A percentile compares a stretch with the other conserved stretches of the same genome.
phyloP scores from a whole-genome alignment of 2,797 vertebrate species.

The Tachyglossus aculeatus region DNA sequence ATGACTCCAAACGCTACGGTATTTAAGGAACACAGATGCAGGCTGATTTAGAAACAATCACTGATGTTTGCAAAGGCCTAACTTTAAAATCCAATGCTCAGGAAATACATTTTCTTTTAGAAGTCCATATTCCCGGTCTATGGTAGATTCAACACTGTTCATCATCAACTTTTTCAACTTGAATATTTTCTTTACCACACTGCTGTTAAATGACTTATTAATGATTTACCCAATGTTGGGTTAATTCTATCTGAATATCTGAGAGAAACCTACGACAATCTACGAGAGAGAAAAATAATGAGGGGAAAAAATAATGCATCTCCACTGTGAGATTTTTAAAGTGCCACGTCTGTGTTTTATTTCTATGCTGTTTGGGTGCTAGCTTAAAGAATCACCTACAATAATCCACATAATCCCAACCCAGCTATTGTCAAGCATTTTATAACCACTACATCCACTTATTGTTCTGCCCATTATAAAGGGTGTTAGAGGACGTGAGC shows the following conservation, averaged over 20 bases:
- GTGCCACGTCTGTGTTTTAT: not conserved
- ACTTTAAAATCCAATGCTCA: too few relatives aligned
- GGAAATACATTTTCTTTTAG: too few relatives aligned
- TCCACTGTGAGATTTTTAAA: slow-evolving; percentile 4
- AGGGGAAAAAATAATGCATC: too few relatives aligned
- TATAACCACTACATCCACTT: slow-evolving; percentile 6
- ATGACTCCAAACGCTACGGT: too few relatives aligned
- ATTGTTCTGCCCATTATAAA: slow-evolving; percentile 11
- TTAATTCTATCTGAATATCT: not conserved
- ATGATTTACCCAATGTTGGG: not conserved
- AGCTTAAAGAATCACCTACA: slow-evolving; percentile 10
- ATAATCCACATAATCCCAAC: slow-evolving; percentile 7
- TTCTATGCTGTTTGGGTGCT: slow-evolving; percentile 11
- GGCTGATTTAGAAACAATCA: too few relatives aligned
- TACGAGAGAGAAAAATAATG: too few relatives aligned
- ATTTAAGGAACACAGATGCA: too few relatives aligned
- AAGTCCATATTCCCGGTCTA: too few relatives aligned
- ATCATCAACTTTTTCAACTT: not conserved
- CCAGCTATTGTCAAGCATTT: not conserved
- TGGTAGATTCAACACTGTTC: too few relatives aligned
- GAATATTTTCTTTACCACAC: slow-evolving; percentile 13
- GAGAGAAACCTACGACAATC: too few relatives aligned
- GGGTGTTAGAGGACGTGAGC: not conserved
- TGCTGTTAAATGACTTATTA: too few relatives aligned
- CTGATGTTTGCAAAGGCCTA: too few relatives aligned